phyloP scores from a whole-genome alignment of 2,113 vertebrate species.

The Rhizomys pruinosus region DNA sequence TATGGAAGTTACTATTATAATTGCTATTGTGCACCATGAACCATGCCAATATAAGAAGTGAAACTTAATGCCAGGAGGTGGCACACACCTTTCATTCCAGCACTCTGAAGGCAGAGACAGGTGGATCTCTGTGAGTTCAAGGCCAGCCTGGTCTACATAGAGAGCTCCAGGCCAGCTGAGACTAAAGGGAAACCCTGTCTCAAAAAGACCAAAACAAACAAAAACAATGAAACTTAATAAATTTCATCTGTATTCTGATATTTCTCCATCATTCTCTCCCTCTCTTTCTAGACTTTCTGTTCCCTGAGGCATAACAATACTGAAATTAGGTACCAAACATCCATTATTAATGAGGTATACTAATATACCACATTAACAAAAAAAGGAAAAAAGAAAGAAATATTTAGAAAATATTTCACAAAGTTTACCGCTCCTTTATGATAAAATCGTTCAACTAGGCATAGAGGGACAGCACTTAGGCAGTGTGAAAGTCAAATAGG shows the following conservation, averaged over 20 bases:
- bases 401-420: background rate
- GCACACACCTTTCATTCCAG: no score
- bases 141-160: no score
- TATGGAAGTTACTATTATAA: background rate
- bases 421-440: background rate
- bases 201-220: no score
- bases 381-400: background rate
- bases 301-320: background rate
- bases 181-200: no score
- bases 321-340: background rate
- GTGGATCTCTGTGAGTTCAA: no score
- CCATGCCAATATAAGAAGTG: background rate
- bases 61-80: no score
- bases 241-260: background rate
- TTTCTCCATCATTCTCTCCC: background rate
- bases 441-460: background rate
- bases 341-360: background rate
- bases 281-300: background rate
- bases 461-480: background rate
- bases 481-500: background rate
- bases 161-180: no score
- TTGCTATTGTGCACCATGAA: background rate
- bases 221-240: background rate
- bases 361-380: background rate
- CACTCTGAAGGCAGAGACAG: no score